These are phyloP conservation scores for Pseudococcus viburni DNA, from an alignment of 2,888 invertebrate genomes.

Conservation along the genomic window DNA sequence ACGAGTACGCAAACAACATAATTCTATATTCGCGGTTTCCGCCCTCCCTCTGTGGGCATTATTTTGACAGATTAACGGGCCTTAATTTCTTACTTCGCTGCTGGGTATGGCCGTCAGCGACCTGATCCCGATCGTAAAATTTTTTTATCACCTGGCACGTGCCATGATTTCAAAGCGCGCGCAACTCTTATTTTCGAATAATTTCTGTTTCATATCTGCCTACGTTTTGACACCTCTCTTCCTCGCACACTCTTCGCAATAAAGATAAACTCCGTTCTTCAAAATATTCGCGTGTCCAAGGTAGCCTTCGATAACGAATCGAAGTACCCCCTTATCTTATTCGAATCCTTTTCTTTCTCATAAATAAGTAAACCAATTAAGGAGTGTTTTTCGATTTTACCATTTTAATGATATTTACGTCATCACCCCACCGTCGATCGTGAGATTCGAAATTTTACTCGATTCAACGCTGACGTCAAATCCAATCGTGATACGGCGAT, in stretches of 20 bases:
- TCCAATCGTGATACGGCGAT: too few relatives aligned
- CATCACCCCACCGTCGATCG: too few relatives aligned
- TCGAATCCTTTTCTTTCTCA: too few relatives aligned
- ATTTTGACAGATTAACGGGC: background rate
- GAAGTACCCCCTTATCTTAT: too few relatives aligned
- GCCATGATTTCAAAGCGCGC: background rate
- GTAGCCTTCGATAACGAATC: background rate
- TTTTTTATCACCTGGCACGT: slow-evolving; percentile 19
- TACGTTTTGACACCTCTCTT: background rate
- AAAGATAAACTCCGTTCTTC: background rate
- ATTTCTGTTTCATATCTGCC: background rate
- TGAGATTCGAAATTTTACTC: too few relatives aligned
- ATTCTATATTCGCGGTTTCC: too few relatives aligned
- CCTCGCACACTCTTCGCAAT: background rate
- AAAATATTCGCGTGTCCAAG: background rate
- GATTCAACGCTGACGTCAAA: too few relatives aligned
- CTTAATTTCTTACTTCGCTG: background rate
- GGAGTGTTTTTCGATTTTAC: too few relatives aligned
- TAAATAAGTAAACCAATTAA: too few relatives aligned
- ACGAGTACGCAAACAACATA: background rate
- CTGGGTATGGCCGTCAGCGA: background rate
- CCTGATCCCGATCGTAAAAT: background rate
- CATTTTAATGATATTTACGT: too few relatives aligned
- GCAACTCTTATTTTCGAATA: background rate
- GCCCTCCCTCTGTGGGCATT: too few relatives aligned